These are phyloP conservation scores for Sericinus montela DNA, from an alignment of 2,888 invertebrate species.

Conservation along the genomic window DNA sequence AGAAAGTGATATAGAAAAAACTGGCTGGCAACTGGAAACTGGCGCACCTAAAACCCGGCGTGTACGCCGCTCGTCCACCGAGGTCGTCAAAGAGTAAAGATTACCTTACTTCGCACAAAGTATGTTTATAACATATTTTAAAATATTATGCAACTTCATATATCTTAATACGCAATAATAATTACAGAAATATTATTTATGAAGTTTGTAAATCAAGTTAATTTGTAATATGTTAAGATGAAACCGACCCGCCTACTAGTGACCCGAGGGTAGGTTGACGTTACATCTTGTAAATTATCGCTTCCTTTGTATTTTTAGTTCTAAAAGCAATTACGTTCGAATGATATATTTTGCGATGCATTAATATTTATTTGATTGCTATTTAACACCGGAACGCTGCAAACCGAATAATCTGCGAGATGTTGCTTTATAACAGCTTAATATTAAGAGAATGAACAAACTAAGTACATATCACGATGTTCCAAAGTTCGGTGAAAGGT, in stretches of 20 bases:
- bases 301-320: conserved; percentile 29
- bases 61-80: too few relatives aligned
- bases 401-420: background rate
- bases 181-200: conserved; percentile 53
- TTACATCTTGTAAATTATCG: conserved; percentile 27
- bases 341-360: conserved; percentile 17
- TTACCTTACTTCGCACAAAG: too few relatives aligned
- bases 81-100: too few relatives aligned
- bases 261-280: conserved; percentile 28
- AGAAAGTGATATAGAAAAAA: too few relatives aligned
- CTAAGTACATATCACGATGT: too few relatives aligned
- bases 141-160: too few relatives aligned
- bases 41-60: too few relatives aligned
- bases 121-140: too few relatives aligned
- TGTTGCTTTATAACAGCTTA: too few relatives aligned
- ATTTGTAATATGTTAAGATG: conserved; percentile 61
- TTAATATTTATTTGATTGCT: conserved; percentile 2
- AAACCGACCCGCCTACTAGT: conserved; percentile 31
- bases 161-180: conserved; percentile 25
- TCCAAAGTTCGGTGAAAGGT: too few relatives aligned
- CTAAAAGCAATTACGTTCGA: conserved; percentile 16
- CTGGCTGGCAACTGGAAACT: too few relatives aligned
- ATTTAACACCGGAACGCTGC: background rate
- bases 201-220: conserved; percentile 61
- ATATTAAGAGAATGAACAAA: too few relatives aligned